Percentiles rank a stretch among this genome's conserved stretches.
Conservation (phyloP, 2,113 vertebrate genomes). For the Ammodytes dubius region DNA sequence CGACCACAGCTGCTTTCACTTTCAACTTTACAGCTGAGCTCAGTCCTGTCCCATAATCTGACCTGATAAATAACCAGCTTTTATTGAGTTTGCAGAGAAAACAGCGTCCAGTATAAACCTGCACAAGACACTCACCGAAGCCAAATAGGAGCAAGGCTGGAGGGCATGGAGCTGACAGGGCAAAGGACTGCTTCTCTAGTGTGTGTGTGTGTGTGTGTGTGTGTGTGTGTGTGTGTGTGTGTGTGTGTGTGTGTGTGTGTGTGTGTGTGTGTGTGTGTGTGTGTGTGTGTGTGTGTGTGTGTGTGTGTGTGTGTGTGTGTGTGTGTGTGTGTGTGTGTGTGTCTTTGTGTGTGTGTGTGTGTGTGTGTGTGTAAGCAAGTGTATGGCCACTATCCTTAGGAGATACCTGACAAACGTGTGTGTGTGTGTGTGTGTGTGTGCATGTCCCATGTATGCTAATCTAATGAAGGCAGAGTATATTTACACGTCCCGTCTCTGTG, state of each 20-base stretch:
- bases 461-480: slow-evolving; percentile 80
- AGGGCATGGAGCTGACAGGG: slow-evolving; percentile 55
- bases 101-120: slow-evolving; percentile 79
- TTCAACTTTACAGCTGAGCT: slow-evolving; percentile 83
- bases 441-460: slow-evolving; percentile 67
- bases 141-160: slow-evolving; percentile 57
- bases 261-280: slow-evolving; percentile 14
- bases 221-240: slow-evolving; percentile 25
- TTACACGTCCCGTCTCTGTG: slow-evolving; percentile 65
- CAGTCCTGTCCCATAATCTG: slow-evolving; percentile 81
- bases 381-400: too few species aligned
- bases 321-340: slow-evolving; percentile 47
- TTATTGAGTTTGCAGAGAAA: slow-evolving; percentile 88
- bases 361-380: slow-evolving; percentile 18
- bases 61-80: slow-evolving; percentile 86
- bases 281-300: slow-evolving; percentile 32
- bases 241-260: slow-evolving; percentile 31
- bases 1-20: slow-evolving; percentile 86
- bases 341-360: slow-evolving; percentile 37
- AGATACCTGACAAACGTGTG: slow-evolving; percentile 5
- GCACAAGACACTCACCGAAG: slow-evolving; percentile 53
- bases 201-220: slow-evolving; percentile 30
- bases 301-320: slow-evolving; percentile 25
- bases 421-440: slow-evolving; percentile 33
- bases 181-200: slow-evolving; percentile 20